A percentile compares a stretch with the other conserved stretches of the same genome.
These are phyloP conservation scores for Oreochromis mossambicus DNA, from an alignment of 2,797 vertebrate genomes.

Conservation along the genomic window DNA sequence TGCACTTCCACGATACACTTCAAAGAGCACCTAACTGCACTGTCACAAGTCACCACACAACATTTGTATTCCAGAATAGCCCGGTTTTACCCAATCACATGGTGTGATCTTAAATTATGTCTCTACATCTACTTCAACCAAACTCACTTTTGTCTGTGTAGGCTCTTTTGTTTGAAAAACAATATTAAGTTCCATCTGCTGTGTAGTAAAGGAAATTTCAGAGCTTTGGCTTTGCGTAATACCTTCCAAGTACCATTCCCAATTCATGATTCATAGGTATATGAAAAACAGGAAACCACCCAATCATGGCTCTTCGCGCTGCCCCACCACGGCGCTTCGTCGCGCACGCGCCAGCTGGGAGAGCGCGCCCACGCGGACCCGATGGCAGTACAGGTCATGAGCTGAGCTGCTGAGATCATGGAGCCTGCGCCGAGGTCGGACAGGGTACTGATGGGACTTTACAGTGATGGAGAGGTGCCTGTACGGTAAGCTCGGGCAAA, in stretches of 20 bases:
- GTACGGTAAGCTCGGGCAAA: constrained; percentile 33
- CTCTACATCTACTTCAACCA: neutral
- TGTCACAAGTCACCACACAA: neutral
- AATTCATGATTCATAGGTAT: neutral
- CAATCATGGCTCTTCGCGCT: neutral
- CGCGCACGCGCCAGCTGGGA: constrained; percentile 51
- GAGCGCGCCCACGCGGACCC: constrained; percentile 59
- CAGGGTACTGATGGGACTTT: constrained; percentile 4
- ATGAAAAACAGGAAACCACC: neutral
- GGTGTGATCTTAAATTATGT: neutral
- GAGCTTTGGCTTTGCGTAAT: neutral
- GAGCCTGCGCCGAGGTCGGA: constrained; percentile 41
- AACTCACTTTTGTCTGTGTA: neutral
- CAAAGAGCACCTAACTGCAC: neutral
- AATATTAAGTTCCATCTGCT: fast-evolving
- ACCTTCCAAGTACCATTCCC: neutral
- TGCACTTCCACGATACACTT: neutral
- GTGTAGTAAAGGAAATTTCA: neutral
- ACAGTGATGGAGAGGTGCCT: constrained; percentile 53
- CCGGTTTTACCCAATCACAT: neutral
- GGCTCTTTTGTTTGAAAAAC: neutral
- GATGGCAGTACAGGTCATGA: constrained; percentile 61
- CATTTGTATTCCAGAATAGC: neutral
- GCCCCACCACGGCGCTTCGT: constrained; percentile 1
- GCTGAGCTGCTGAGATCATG: constrained; percentile 63